phyloP scores from a whole-genome alignment of 2,888 invertebrate genomes.

The Diplazon laetatorius region DNA sequence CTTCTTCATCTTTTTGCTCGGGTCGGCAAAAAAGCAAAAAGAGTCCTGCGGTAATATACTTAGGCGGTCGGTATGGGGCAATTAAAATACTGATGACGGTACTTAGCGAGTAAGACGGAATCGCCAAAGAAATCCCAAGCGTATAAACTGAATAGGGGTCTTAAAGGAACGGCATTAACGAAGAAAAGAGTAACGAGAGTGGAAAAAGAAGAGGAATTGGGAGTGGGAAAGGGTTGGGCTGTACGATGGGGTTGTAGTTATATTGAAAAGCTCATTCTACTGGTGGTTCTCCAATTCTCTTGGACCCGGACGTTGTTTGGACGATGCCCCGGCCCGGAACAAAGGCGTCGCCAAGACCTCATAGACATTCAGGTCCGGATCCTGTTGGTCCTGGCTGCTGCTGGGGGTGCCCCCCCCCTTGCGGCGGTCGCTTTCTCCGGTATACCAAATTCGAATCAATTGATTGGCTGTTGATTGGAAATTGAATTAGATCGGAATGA shows the following conservation, averaged over 20 bases:
- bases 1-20: conserved; percentile 54
- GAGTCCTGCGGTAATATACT: conserved; percentile 64
- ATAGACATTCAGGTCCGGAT: conserved; percentile 79
- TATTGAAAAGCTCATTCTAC: conserved; percentile 75
- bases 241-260: background rate
- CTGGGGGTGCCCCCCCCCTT: conserved; percentile 66
- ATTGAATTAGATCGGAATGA: conserved; percentile 85
- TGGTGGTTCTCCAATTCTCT: conserved; percentile 67
- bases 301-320: conserved; percentile 63
- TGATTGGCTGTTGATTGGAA: conserved; percentile 85
- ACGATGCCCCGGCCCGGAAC: conserved; percentile 44
- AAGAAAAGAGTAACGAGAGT: conserved; percentile 61
- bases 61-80: conserved; percentile 44
- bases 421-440: conserved; percentile 68
- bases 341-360: conserved; percentile 68
- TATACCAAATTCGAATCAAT: conserved; percentile 84
- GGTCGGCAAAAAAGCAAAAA: conserved; percentile 52
- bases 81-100: conserved; percentile 72
- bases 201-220: no score
- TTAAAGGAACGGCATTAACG: background rate
- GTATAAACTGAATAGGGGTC: conserved; percentile 20
- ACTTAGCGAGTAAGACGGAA: conserved; percentile 61
- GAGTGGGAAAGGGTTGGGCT: background rate
- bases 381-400: conserved; percentile 69
- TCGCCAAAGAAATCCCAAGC: conserved; percentile 16